A percentile compares a stretch with the other conserved stretches of the same genome.
phyloP scores from a whole-genome alignment of 2,113 vertebrate species.

The Circaetus cinerascens region DNA sequence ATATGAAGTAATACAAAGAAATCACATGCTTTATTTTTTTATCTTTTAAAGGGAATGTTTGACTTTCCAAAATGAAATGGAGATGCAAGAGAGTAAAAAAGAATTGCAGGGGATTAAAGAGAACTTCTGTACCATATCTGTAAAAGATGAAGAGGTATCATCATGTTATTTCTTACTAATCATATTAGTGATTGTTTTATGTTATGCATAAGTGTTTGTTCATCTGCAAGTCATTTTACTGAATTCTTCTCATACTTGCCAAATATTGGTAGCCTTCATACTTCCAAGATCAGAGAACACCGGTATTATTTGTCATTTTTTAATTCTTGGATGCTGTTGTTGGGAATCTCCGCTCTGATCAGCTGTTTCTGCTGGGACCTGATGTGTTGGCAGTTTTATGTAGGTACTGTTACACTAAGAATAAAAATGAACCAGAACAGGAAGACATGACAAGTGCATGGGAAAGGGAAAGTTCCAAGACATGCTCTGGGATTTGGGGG shows the following conservation, averaged over 20 bases:
- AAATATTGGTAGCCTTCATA: neutral
- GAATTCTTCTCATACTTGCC: neutral
- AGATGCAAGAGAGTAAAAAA: neutral
- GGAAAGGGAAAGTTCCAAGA: neutral
- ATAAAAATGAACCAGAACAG: neutral
- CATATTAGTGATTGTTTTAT: neutral
- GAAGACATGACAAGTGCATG: neutral
- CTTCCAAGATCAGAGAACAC: neutral
- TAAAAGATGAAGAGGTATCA: slow-evolving; percentile 60
- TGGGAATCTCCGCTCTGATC: neutral
- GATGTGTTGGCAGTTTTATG: neutral
- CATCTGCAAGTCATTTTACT: neutral
- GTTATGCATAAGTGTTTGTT: neutral
- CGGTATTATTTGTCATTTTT: neutral
- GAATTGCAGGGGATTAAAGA: slow-evolving; percentile 42
- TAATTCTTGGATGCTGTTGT: neutral
- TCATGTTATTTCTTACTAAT: neutral
- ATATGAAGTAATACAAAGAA: neutral
- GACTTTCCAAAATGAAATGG: slow-evolving; percentile 41
- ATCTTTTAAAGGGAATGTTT: slow-evolving; percentile 66
- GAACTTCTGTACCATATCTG: slow-evolving; percentile 17
- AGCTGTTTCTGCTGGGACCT: neutral
- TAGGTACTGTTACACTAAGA: neutral
- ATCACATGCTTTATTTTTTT: slow-evolving; percentile 5
- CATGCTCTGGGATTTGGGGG: neutral